A percentile compares a stretch with the other conserved stretches of the same genome.
phyloP scores from a whole-genome alignment of 2,113 vertebrate species.

The Hyla sarda region DNA sequence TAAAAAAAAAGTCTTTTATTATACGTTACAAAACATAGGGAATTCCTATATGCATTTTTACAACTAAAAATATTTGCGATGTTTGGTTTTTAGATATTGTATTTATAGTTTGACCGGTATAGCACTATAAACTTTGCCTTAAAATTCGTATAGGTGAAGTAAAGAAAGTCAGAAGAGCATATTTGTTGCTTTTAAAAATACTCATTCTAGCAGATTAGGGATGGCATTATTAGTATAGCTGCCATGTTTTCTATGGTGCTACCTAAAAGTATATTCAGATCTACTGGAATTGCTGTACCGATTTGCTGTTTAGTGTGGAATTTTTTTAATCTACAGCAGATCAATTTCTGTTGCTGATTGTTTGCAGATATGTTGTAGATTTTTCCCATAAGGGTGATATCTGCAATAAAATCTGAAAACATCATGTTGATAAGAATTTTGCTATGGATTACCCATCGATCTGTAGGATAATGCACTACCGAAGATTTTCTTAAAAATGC shows the following conservation, averaged over 20 bases:
- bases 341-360: too few species aligned
- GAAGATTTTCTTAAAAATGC: too few species aligned
- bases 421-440: too few species aligned
- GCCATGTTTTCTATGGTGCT: not conserved
- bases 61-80: slow-evolving; percentile 11
- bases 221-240: not conserved
- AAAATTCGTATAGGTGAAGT: slow-evolving; percentile 12
- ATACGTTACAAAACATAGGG: slow-evolving; percentile 2
- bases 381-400: too few species aligned
- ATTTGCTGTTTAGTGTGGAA: too few species aligned
- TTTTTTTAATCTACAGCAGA: too few species aligned
- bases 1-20: slow-evolving; percentile 41
- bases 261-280: too few species aligned
- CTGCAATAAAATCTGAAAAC: too few species aligned
- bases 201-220: not conserved
- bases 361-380: too few species aligned
- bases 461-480: too few species aligned
- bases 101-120: slow-evolving; percentile 60
- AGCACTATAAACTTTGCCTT: slow-evolving; percentile 69
- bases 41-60: slow-evolving; percentile 46
- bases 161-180: not conserved
- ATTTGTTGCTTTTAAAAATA: slow-evolving; percentile 3
- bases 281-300: too few species aligned
- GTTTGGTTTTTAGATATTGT: slow-evolving; percentile 28
- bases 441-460: too few species aligned